Conservation (phyloP, 2,888 invertebrate species). For the Dione juno region DNA sequence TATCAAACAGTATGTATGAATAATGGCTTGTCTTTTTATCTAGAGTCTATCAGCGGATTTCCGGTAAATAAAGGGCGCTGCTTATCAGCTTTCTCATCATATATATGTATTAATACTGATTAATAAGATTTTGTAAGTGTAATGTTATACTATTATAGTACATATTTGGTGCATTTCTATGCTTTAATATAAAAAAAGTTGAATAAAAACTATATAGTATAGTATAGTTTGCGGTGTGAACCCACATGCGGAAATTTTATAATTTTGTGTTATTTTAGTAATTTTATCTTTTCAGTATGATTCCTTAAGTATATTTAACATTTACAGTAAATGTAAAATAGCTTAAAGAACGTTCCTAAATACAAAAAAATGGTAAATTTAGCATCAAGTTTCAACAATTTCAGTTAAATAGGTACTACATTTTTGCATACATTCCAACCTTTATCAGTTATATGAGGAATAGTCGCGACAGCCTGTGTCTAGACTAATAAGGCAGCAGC, state of each 20-base stretch:
- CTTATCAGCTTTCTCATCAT: slow-evolving; percentile 34
- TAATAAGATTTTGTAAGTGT: neutral
- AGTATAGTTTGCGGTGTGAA: too few species aligned
- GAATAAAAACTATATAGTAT: too few species aligned
- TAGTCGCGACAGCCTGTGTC: slow-evolving; percentile 1
- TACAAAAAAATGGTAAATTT: neutral
- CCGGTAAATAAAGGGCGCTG: slow-evolving; percentile 35
- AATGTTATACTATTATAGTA: neutral
- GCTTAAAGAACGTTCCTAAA: neutral
- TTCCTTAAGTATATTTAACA: neutral
- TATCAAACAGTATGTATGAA: slow-evolving; percentile 27
- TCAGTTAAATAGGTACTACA: neutral
- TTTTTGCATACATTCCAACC: neutral
- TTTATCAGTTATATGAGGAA: neutral
- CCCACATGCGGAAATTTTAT: too few species aligned
- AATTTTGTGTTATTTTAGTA: neutral
- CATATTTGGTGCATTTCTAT: neutral
- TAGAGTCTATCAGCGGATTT: slow-evolving; percentile 38
- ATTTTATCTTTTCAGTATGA: neutral
- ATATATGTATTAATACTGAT: slow-evolving; percentile 16
- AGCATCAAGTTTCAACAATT: neutral
- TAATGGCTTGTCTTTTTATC: slow-evolving; percentile 26
- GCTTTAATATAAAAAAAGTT: too few species aligned
- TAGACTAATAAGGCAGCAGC: slow-evolving; percentile 13
- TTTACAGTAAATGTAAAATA: neutral